Percentiles rank a stretch among this genome's conserved stretches.
These are phyloP conservation scores for Ichneumon xanthorius DNA, from an alignment of 2,888 invertebrate species.

Conservation along the genomic window DNA sequence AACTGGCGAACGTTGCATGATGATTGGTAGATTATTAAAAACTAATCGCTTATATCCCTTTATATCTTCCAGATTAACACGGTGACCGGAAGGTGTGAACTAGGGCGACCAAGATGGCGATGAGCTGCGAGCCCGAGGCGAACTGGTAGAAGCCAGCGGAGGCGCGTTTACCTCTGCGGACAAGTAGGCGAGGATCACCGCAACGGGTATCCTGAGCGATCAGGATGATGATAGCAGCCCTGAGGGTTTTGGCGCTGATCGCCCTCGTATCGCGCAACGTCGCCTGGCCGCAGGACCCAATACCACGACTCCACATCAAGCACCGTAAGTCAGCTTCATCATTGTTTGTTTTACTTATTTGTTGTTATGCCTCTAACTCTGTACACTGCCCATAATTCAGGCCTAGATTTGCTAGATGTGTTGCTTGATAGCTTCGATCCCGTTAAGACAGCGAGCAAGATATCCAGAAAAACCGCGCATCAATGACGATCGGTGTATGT, in stretches of 20 bases:
- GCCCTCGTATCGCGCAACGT: constrained; percentile 87
- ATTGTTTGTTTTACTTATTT: neutral
- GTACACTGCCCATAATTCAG: neutral
- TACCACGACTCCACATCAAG: constrained; percentile 89
- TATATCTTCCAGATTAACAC: constrained; percentile 33
- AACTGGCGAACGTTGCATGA: neutral
- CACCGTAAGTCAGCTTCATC: constrained; percentile 85
- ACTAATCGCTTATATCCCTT: neutral
- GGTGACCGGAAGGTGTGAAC: constrained; percentile 47
- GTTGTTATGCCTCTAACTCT: neutral
- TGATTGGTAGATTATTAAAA: neutral
- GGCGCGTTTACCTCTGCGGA: constrained; percentile 69
- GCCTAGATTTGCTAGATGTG: too few species aligned
- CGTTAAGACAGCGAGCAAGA: too few species aligned
- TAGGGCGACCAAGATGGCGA: constrained; percentile 75
- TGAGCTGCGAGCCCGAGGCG: constrained; percentile 71
- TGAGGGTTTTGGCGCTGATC: constrained; percentile 85
- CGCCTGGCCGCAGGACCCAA: constrained; percentile 91
- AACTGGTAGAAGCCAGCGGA: constrained; percentile 76
- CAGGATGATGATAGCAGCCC: constrained; percentile 77
- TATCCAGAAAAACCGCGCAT: too few species aligned
- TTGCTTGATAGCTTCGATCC: too few species aligned
- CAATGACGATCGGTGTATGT: too few species aligned
- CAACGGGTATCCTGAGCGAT: constrained; percentile 53
- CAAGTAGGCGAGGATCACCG: constrained; percentile 51